Evolutionary conservation across 2,888 invertebrate genomes (phyloP).

Genomic region (Marasmarcha lunaedactyla): DNA sequence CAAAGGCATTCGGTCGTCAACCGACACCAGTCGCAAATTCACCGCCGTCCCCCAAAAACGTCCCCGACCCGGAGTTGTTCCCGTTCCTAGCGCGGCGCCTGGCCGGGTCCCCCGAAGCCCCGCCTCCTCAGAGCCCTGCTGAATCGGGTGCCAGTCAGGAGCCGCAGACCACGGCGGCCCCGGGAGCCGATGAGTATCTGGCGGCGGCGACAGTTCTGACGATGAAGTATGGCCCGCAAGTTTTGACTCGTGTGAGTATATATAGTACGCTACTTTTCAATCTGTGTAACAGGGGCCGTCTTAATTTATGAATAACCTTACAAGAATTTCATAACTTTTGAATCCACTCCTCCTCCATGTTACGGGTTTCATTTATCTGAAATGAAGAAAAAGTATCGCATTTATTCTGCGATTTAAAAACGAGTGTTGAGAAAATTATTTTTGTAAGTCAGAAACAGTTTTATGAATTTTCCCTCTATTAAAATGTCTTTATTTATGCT

Average conservation of each 20-base stretch:
- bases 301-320: too few relatives aligned
- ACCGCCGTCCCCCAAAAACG: slow-evolving; percentile 46
- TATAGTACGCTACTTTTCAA: too few relatives aligned
- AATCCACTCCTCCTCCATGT: too few relatives aligned
- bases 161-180: slow-evolving; percentile 23
- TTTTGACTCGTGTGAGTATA: slow-evolving; percentile 51
- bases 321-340: too few relatives aligned
- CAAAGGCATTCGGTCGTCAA: slow-evolving; percentile 88
- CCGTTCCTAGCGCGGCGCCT: slow-evolving; percentile 83
- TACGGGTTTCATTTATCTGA: too few relatives aligned
- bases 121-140: slow-evolving; percentile 86
- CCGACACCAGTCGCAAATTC: slow-evolving; percentile 73
- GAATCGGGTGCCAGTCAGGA: slow-evolving; percentile 69
- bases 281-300: too few relatives aligned
- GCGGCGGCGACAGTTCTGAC: slow-evolving; percentile 90
- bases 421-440: too few relatives aligned
- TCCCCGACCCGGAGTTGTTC: slow-evolving; percentile 82
- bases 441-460: too few relatives aligned
- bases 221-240: slow-evolving; percentile 85
- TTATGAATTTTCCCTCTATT: too few relatives aligned
- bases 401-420: too few relatives aligned
- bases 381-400: too few relatives aligned
- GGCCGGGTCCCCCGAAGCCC: slow-evolving; percentile 43
- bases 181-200: slow-evolving; percentile 79
- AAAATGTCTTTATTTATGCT: too few relatives aligned